These are phyloP conservation scores for Celastrina argiolus DNA, from an alignment of 2,888 invertebrate species.

Conservation along the genomic window DNA sequence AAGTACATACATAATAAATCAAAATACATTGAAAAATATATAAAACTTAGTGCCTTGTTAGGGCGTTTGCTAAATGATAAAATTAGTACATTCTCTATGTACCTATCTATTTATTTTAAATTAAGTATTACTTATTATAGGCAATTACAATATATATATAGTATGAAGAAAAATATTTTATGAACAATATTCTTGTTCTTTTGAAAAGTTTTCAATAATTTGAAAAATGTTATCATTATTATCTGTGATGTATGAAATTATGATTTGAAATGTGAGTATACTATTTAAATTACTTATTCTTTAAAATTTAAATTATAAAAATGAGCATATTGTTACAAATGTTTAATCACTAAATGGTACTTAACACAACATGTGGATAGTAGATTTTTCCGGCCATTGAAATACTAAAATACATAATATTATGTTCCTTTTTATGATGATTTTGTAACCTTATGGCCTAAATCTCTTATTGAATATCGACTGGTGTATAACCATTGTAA, in stretches of 20 bases:
- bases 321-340: too few species aligned
- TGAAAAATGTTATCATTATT: conserved; percentile 1
- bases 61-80: too few species aligned
- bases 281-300: neutral
- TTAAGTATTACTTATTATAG: too few species aligned
- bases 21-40: too few species aligned
- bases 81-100: too few species aligned
- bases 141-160: too few species aligned
- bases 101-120: too few species aligned
- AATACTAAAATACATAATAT: neutral
- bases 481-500: neutral
- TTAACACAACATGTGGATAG: neutral
- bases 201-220: conserved; percentile 4
- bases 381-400: neutral
- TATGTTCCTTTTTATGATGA: neutral
- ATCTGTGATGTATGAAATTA: conserved; percentile 16
- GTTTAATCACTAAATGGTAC: neutral
- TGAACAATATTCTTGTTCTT: too few species aligned
- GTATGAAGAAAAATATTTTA: too few species aligned
- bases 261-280: neutral
- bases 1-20: too few species aligned
- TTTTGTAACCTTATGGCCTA: neutral
- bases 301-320: neutral
- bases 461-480: neutral
- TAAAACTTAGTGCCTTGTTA: too few species aligned